phyloP scores from a whole-genome alignment of 92 coral and sea anemone genomes.

The Umimayanthus kanabou region DNA sequence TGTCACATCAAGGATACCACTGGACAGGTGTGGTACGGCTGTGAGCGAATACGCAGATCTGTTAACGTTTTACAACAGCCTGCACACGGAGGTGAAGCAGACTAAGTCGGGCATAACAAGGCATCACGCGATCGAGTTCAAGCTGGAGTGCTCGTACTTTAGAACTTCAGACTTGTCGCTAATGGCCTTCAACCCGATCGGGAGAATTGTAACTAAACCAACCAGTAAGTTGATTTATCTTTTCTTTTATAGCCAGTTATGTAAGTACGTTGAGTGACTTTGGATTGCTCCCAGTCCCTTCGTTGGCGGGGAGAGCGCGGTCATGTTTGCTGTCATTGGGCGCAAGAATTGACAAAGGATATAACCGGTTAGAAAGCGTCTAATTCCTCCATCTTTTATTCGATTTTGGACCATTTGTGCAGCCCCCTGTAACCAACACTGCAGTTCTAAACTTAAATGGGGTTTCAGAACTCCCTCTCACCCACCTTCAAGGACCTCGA shows the following conservation, averaged over 20 bases:
- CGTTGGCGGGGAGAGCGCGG: too few species aligned
- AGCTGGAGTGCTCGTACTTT: slow-evolving; percentile 70
- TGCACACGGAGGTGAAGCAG: slow-evolving; percentile 60
- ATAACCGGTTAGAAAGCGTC: too few species aligned
- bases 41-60: slow-evolving; percentile 44
- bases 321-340: too few species aligned
- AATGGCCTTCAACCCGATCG: slow-evolving; percentile 67
- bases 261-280: not conserved
- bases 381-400: too few species aligned
- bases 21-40: slow-evolving; percentile 70
- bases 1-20: slow-evolving; percentile 73
- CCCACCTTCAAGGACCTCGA: too few species aligned
- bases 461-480: too few species aligned
- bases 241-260: not conserved
- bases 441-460: too few species aligned
- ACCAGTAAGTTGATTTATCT: slow-evolving; percentile 43
- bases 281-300: too few species aligned
- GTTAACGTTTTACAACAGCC: slow-evolving; percentile 60
- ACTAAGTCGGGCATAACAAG: slow-evolving; percentile 61
- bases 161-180: slow-evolving; percentile 62
- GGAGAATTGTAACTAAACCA: slow-evolving; percentile 56
- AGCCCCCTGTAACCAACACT: too few species aligned
- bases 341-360: too few species aligned
- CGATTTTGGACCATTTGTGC: too few species aligned
- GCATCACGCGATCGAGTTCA: slow-evolving; percentile 64